A percentile compares a stretch with the other conserved stretches of the same genome.
These are phyloP conservation scores for Aphelocoma coerulescens DNA, from an alignment of 2,113 vertebrate genomes.

Conservation along the genomic window DNA sequence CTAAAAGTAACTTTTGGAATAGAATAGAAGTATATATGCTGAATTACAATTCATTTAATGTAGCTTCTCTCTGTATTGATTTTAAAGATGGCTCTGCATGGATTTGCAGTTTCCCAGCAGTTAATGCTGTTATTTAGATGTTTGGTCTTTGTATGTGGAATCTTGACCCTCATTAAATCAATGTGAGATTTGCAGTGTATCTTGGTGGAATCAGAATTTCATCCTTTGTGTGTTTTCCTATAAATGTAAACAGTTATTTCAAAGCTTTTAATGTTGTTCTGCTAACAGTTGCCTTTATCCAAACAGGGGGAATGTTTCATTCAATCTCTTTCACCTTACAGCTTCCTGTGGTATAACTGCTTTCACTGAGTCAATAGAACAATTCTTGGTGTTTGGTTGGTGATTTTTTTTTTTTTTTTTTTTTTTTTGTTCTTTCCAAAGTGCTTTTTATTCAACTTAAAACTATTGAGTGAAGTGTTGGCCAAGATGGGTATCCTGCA, in stretches of 20 bases:
- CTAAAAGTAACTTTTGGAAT: neutral
- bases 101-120: neutral
- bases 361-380: neutral
- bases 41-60: neutral
- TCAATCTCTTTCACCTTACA: neutral
- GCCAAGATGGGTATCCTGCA: neutral
- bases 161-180: neutral
- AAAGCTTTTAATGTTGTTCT: neutral
- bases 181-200: neutral
- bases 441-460: neutral
- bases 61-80: neutral
- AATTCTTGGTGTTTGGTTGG: neutral
- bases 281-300: neutral
- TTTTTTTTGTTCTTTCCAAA: neutral
- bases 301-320: neutral
- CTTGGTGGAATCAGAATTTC: neutral
- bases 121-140: conserved; percentile 1
- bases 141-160: neutral
- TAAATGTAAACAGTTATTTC: neutral
- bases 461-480: neutral
- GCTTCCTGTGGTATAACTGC: neutral
- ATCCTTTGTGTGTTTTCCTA: neutral
- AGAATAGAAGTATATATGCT: neutral
- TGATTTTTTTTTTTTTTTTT: neutral
- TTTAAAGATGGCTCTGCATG: neutral